phyloP scores from a whole-genome alignment of 2,888 invertebrate genomes.

The Antheraea yamamai region DNA sequence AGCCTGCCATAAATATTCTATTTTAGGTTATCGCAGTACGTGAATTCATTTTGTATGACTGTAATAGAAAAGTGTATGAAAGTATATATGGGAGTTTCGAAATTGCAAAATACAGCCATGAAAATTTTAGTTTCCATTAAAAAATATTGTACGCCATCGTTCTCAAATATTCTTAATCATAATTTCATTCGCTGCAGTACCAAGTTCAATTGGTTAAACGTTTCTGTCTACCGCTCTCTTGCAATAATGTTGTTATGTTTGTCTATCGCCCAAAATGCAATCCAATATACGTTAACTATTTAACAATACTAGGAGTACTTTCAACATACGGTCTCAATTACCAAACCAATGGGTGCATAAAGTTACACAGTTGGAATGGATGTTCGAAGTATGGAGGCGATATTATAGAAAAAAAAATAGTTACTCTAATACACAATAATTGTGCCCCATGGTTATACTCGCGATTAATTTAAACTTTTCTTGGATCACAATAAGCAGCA shows the following conservation, averaged over 20 bases:
- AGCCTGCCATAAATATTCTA: too few relatives aligned
- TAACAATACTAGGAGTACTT: slow-evolving; percentile 37
- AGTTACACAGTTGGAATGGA: slow-evolving; percentile 18
- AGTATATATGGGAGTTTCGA: not conserved
- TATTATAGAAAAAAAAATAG: not conserved
- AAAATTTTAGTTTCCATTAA: too few relatives aligned
- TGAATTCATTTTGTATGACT: not conserved
- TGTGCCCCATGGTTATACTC: too few relatives aligned
- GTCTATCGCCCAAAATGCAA: not conserved
- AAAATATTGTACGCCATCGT: too few relatives aligned
- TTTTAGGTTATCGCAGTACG: too few relatives aligned
- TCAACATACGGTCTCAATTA: slow-evolving; percentile 62
- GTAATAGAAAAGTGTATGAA: not conserved
- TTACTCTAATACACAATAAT: too few relatives aligned
- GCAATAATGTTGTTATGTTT: not conserved
- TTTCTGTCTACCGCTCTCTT: not conserved
- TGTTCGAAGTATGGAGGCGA: slow-evolving; percentile 22
- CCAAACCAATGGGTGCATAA: slow-evolving; percentile 45
- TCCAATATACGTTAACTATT: slow-evolving; percentile 10
- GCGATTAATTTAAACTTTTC: too few relatives aligned
- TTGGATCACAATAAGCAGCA: too few relatives aligned
- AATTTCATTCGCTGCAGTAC: not conserved
- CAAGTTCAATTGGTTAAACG: not conserved
- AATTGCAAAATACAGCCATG: not conserved
- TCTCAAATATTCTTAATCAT: too few relatives aligned